These are phyloP conservation scores for Leptinotarsa tumamoca DNA, from an alignment of 2,888 invertebrate species.

Conservation along the genomic window DNA sequence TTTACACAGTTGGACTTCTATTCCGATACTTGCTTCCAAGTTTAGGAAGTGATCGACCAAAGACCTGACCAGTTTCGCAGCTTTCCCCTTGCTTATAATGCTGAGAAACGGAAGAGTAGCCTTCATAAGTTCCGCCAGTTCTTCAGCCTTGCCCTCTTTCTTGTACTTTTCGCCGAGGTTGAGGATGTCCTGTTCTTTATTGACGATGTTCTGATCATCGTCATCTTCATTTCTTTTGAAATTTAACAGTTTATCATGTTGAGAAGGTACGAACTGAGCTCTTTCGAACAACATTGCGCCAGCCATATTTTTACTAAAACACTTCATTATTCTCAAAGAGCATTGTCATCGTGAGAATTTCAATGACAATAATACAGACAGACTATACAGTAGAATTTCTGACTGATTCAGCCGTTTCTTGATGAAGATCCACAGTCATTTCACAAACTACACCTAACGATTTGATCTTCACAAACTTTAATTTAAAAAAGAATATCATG, in stretches of 20 bases:
- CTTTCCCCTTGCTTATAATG: conserved; percentile 98
- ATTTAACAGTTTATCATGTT: conserved; percentile 83
- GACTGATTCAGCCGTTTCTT: too few species aligned
- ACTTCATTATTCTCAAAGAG: conserved; percentile 58
- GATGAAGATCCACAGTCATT: too few species aligned
- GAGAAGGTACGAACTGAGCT: conserved; percentile 81
- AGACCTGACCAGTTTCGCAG: conserved; percentile 96
- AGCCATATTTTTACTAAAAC: conserved; percentile 75
- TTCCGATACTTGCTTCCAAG: conserved; percentile 95
- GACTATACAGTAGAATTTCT: too few species aligned
- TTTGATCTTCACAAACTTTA: too few species aligned
- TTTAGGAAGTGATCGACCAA: conserved; percentile 98
- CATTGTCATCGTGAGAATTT: conserved; percentile 62
- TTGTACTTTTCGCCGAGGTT: conserved; percentile 93
- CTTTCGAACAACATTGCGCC: conserved; percentile 92
- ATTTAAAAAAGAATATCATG: too few species aligned
- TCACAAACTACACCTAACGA: too few species aligned
- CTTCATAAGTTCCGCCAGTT: conserved; percentile 91
- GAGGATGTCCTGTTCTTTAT: conserved; percentile 93
- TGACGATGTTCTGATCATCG: conserved; percentile 91
- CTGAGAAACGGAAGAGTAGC: conserved; percentile 95
- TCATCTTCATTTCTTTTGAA: conserved; percentile 83
- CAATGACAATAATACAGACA: too few species aligned
- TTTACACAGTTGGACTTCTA: conserved; percentile 91
- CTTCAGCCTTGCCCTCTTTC: conserved; percentile 93